These are phyloP conservation scores for Alethe castanea DNA, from an alignment of 2,113 vertebrate species.

Conservation along the genomic window DNA sequence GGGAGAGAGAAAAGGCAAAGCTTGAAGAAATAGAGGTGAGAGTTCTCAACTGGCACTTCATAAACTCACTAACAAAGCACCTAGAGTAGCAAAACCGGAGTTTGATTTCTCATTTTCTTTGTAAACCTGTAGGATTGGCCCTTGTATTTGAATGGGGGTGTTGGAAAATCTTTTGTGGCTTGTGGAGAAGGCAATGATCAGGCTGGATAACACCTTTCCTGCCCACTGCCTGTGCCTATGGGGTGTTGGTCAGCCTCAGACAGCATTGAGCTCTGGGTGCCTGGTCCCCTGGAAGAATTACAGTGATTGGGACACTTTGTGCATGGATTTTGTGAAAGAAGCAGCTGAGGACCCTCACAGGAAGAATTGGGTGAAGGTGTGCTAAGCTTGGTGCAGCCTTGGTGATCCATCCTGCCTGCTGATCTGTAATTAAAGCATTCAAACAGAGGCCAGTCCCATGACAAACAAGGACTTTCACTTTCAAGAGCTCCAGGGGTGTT, in stretches of 20 bases:
- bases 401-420: not conserved
- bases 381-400: not conserved
- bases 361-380: not conserved
- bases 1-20: not conserved
- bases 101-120: not conserved
- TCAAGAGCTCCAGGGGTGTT: not conserved
- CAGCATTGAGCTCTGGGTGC: not conserved
- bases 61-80: not conserved
- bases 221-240: rapidly evolving
- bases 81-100: not conserved
- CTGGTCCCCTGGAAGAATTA: not conserved
- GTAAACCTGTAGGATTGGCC: not conserved
- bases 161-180: not conserved
- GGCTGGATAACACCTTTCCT: not conserved
- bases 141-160: not conserved
- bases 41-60: not conserved
- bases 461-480: not conserved
- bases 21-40: not conserved
- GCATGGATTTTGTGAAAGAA: not conserved
- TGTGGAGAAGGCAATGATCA: not conserved
- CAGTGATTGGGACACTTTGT: rapidly evolving
- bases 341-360: not conserved
- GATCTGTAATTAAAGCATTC: not conserved
- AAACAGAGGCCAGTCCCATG: not conserved
- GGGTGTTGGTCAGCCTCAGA: not conserved